These are phyloP conservation scores for Cerastis leucographa DNA, from an alignment of 2,888 invertebrate species.

Conservation along the genomic window DNA sequence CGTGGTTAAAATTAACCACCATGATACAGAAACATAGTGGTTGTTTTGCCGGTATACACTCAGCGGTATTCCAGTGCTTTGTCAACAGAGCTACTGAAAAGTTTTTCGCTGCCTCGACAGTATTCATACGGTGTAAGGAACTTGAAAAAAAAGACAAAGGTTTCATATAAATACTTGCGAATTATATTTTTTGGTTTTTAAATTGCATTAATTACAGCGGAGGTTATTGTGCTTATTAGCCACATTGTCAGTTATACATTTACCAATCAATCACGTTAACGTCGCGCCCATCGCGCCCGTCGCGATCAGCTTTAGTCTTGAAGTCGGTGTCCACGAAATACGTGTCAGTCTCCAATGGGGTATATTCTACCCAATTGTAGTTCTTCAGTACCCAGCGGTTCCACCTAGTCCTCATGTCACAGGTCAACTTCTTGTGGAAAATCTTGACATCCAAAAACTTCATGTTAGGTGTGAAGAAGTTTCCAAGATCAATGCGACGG, in stretches of 20 bases:
- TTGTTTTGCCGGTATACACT: background rate
- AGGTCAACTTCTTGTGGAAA: conserved; percentile 90
- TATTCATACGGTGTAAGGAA: background rate
- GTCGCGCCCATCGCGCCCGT: conserved; percentile 46
- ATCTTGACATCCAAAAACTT: conserved; percentile 92
- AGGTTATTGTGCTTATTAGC: background rate
- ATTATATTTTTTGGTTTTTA: conserved; percentile 49
- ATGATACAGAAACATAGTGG: background rate
- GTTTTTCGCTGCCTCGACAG: background rate
- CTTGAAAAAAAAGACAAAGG: background rate
- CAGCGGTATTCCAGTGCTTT: background rate
- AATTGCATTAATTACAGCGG: conserved; percentile 19
- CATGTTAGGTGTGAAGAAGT: conserved; percentile 93
- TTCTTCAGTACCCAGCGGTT: conserved; percentile 81
- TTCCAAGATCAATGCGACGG: conserved; percentile 90
- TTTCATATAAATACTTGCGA: conserved; percentile 33
- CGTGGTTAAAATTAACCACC: background rate
- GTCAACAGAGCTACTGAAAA: background rate
- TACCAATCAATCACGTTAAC: conserved; percentile 50
- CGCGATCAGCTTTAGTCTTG: conserved; percentile 60
- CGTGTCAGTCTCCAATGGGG: conserved; percentile 75
- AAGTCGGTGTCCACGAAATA: conserved; percentile 81
- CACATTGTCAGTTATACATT: conserved; percentile 3
- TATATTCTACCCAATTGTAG: conserved; percentile 79
- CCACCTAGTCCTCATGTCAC: conserved; percentile 87